Evolutionary conservation across 2,888 invertebrate genomes (phyloP), one percentile per base, ranked within the genome.

Genomic region (Polydrusus tereticollis): DNA sequence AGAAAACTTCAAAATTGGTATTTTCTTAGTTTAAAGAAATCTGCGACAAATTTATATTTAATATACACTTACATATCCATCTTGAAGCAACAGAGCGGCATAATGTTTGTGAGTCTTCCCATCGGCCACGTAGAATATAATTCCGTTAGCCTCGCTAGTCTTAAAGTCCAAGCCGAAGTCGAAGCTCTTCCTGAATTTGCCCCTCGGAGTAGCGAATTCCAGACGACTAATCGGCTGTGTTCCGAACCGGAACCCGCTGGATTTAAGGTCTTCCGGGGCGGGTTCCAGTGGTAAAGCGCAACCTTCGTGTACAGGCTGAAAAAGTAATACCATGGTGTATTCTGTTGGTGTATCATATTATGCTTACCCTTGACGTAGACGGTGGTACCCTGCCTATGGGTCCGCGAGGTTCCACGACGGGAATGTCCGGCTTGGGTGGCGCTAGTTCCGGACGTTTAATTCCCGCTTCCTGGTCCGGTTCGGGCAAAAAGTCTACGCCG

Each of bases 41-140:
- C n/a, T n/a, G n/a, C n/a, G n/a, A n/a, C n/a, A n/a, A n/a, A n/a
- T n/a, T n/a, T n/a, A n/a, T n/a, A n/a, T n/a, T n/a, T n/a, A n/a
- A n/a, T n/a, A n/a, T n/a, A 21, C 41, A 80, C 84, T 85, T 85
- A 95, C 92, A 85, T 88, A 87, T 38, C 95, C 96, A 58, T 92
- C 89, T 74, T 89, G 88, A 82, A 98, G 86, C 79, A 91, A 94
- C 8, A 96, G 85, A 0, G 94, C 91, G 0, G 95, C 90, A 81
- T 92, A 93, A 57, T 85, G 81, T 5, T 78, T 80, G 18, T 91
- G 90, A 3, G 52, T 67, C 1, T 88, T 86, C 10, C 86, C 86
- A 67, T 93, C 91, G 0, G 90, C 86, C 0, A 93, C 90, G 85
- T 96, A 98, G 87, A 98, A 94, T 14, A 98, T 88, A 5, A 97